Base-by-base conservation (phyloP, 2,113 vertebrate genomes). In the Pteruthius melanotis region DNA sequence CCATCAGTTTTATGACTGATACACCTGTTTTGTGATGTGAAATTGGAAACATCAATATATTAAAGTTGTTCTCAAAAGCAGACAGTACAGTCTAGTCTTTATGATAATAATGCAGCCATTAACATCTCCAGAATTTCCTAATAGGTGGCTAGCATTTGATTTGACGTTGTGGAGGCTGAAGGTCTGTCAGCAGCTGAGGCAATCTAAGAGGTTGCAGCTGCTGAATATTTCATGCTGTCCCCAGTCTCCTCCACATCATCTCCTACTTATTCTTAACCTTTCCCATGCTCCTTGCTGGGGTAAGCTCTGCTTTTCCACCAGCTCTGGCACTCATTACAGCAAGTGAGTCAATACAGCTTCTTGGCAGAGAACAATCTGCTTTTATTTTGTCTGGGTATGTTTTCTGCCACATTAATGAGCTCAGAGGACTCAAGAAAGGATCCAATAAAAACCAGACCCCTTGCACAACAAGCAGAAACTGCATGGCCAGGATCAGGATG, bases 331-430 rank as follows among this genome's bases (percentile, higher is more conserved):
- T 86, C 64, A 70, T 59, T 90, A n/a, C 50, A 50, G 68, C 65
- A 85, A 94, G 54, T 83, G 79, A 97, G 90, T 95, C 96, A 92
- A 83, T 97, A 80, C 79, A 95, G 76, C 83, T 90, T 89, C 94
- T 78, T 94, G 91, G 95, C 92, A 93, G 91, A 90, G 84, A 92
- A 92, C 94, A 75, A 78, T 42, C 71, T 0, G 0, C 94, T 93
- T 96, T 89, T 93, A 90, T 95, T 88, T 92, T 77, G 86, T 81
- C 86, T 92, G 93, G 60, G 71, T 95, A 96, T 92, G 86, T 94
- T 97, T 93, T 90, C 90, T 95, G 89, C 79, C 68, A 74, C 77
- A 69, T 90, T 88, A 95, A 96, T 96, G 92, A 96, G 90, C 33
- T 90, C 88, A 83, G 49, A 74, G 15, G 50, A 90, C 66, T 86